Base-by-base conservation (phyloP, 2,888 invertebrate genomes). In the Cataglyphis altisquamis region DNA sequence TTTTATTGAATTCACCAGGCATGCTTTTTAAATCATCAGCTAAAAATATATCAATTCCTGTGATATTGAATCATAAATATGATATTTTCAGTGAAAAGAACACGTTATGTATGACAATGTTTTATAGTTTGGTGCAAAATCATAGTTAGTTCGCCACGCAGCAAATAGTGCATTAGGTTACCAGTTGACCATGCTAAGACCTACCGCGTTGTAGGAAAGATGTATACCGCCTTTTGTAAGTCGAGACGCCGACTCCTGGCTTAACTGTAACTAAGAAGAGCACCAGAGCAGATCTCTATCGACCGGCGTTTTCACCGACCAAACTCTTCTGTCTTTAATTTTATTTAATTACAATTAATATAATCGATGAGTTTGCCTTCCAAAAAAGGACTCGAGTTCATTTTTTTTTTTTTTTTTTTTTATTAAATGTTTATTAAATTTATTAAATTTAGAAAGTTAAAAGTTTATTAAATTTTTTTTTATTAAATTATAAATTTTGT, bases 111-210 rank as follows among this genome's bases (percentile, higher is more conserved):
- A 10, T 21, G 18, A 8, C 32, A 57, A 68, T 60, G 57, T 15
- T 67, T 55, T 48, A 39, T 25, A 1, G 0, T 39, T 9, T 21
- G 32, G 32, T 57, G 21, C 41, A 45, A 18, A 45, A 29, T 55
- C 15, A 12, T 36, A 21, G 52, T 21, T 18, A 68, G 68, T 32
- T 55, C 86, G 87, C 85, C 87, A 87, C 84, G n/a, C 6, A 88
- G 87, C 84, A 84, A 91, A 92, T 89, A 90, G 90, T 90, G 89
- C 90, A 89, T 91, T 90, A 89, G 90, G 88, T 90, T 87, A 88
- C 91, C 90, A 91, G 90, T 92, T 91, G 92, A 92, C 91, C 91
- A 90, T 90, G 89, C 86, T 89, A 88, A 92, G 92, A 91, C 91
- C 91, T 77, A 87, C 90, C 90, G 80, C 90, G 89, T 88, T 41